Percentiles rank a stretch among this genome's conserved stretches.
Evolutionary conservation across 2,113 vertebrate species (phyloP).

Genomic region (Nerophis ophidion): DNA sequence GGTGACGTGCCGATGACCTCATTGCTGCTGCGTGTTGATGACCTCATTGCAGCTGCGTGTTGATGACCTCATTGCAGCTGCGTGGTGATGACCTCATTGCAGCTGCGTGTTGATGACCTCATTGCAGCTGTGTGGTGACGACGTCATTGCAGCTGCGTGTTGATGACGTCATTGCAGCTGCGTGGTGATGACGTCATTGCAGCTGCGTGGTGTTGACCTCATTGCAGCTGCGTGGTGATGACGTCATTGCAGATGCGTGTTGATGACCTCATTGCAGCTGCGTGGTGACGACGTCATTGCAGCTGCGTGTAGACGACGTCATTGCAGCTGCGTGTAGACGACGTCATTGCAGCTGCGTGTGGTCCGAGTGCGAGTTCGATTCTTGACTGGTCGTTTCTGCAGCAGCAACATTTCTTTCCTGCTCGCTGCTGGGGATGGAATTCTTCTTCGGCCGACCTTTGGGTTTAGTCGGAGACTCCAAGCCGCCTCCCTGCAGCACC

Average conservation of each 20-base stretch:
- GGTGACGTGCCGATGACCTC: conserved; percentile 16
- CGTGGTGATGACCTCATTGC: too few species aligned
- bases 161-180: conserved; percentile 76
- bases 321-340: too few species aligned
- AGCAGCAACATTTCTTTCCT: conserved; percentile 72
- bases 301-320: too few species aligned
- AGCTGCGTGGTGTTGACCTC: conserved; percentile 14
- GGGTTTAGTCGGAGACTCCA: conserved; percentile 96
- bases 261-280: background rate
- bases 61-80: background rate
- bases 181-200: conserved; percentile 31
- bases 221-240: conserved; percentile 77
- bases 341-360: too few species aligned
- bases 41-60: conserved; percentile 78
- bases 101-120: too few species aligned
- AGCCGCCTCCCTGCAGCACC: conserved; percentile 93
- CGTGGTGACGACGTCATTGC: too few species aligned
- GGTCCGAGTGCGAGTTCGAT: too few species aligned
- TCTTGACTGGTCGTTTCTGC: conserved; percentile 16
- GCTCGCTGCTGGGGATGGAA: conserved; percentile 93
- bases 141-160: too few species aligned
- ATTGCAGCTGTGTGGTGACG: too few species aligned
- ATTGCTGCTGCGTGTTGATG: conserved; percentile 77
- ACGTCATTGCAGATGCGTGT: conserved; percentile 78
- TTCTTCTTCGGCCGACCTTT: conserved; percentile 98